Percentiles rank a stretch among this genome's conserved stretches.
These are phyloP conservation scores for Hemibagrus guttatus DNA, from an alignment of 2,797 vertebrate species.

Conservation along the genomic window DNA sequence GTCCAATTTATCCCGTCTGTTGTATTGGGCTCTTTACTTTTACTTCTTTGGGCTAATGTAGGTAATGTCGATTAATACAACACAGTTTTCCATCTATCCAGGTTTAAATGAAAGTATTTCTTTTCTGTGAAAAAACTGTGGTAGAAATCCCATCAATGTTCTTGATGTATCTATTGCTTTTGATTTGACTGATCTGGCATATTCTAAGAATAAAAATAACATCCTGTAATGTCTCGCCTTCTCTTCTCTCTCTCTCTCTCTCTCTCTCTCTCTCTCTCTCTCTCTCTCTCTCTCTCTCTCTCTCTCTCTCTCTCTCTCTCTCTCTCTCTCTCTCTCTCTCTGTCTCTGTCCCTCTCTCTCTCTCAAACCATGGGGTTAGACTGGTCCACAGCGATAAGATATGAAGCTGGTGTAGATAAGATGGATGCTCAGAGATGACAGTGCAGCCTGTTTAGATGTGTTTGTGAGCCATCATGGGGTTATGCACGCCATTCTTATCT, in stretches of 20 bases:
- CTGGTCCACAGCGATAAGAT: conserved; percentile 25
- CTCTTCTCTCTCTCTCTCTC: neutral
- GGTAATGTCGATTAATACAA: neutral
- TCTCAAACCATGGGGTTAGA: conserved; percentile 37
- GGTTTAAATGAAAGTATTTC: too few species aligned
- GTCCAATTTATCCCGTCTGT: neutral
- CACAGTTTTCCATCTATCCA: neutral
- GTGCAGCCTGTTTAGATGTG: conserved; percentile 35
- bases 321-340: conserved; percentile 23
- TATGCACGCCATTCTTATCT: conserved; percentile 31
- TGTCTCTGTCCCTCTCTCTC: neutral
- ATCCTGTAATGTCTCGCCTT: neutral
- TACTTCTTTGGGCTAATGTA: neutral
- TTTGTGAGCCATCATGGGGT: conserved; percentile 23
- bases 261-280: neutral
- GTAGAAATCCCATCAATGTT: neutral
- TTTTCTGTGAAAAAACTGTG: neutral
- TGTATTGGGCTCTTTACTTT: neutral
- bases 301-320: neutral
- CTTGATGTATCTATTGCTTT: neutral
- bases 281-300: conserved; percentile 19
- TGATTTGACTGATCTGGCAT: neutral
- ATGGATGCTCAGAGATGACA: conserved; percentile 40
- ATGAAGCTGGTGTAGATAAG: neutral
- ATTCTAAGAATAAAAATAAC: neutral